Conservation (phyloP, 2,888 invertebrate genomes). For the Aphrophora alni region DNA sequence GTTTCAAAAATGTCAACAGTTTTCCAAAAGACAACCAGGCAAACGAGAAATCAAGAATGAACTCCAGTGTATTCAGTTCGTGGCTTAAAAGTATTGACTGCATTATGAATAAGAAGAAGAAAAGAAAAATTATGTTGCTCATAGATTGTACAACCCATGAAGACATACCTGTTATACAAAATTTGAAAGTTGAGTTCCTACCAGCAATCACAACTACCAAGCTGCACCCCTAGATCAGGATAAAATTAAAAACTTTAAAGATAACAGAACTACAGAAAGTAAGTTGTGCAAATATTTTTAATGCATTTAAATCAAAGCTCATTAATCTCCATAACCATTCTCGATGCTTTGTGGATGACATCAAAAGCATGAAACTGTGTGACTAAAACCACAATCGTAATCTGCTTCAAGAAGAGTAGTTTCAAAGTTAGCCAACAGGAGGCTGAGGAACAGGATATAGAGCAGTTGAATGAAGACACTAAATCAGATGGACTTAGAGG, state of each 20-base stretch:
- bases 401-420: not conserved
- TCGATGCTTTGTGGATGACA: not conserved
- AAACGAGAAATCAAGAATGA: too few relatives aligned
- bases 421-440: too few relatives aligned
- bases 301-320: too few relatives aligned
- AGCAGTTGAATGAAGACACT: not conserved
- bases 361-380: constrained; percentile 14
- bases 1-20: too few relatives aligned
- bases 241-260: constrained; percentile 41
- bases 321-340: not conserved
- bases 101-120: too few relatives aligned
- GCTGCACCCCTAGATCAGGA: constrained; percentile 41
- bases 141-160: constrained; percentile 27
- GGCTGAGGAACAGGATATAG: not conserved
- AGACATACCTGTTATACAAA: not conserved
- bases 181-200: constrained; percentile 20
- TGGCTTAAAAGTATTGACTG: too few relatives aligned
- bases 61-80: too few relatives aligned
- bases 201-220: constrained; percentile 28
- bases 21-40: too few relatives aligned
- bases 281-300: constrained; percentile 24
- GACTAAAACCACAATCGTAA: not conserved
- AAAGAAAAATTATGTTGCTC: too few relatives aligned
- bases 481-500: too few relatives aligned
- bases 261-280: constrained; percentile 32